These are phyloP conservation scores for Tipula helvola DNA, from an alignment of 2,888 invertebrate genomes.

Conservation along the genomic window DNA sequence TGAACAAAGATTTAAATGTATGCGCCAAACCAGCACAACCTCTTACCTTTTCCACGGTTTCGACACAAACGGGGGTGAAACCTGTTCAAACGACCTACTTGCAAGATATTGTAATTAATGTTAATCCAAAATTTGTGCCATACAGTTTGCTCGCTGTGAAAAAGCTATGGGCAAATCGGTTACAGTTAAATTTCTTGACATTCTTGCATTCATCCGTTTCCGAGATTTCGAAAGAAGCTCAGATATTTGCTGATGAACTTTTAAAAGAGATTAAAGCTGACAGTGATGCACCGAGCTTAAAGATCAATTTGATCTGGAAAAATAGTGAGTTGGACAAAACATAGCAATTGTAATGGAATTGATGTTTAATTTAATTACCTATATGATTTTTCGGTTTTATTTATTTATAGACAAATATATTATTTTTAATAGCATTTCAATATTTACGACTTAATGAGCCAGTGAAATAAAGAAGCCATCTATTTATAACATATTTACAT, in stretches of 20 bases:
- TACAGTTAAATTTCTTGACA: conserved; percentile 39
- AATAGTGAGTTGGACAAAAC: conserved; percentile 38
- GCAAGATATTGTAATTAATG: conserved; percentile 49
- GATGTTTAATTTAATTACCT: not conserved
- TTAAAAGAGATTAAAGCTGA: conserved; percentile 16
- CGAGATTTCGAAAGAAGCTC: conserved; percentile 34
- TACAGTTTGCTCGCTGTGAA: conserved; percentile 49
- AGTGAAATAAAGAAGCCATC: no score
- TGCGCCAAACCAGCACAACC: conserved; percentile 13
- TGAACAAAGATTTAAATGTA: conserved; percentile 38
- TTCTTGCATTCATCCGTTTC: conserved; percentile 47
- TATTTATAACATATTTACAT: no score
- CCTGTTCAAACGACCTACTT: conserved; percentile 12
- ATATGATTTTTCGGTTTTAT: no score
- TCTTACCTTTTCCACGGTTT: not conserved
- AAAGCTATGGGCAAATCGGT: conserved; percentile 41
- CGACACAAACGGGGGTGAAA: not conserved
- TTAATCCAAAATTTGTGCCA: conserved; percentile 49
- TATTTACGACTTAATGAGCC: no score
- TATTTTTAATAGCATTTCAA: no score
- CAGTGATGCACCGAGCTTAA: conserved; percentile 27
- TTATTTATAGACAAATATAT: no score
- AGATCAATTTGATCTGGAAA: conserved; percentile 59
- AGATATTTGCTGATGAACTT: conserved; percentile 28
- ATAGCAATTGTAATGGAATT: not conserved